A percentile compares a stretch with the other conserved stretches of the same genome.
Conservation (phyloP, 2,888 invertebrate species). For the Zelleria hepariella region DNA sequence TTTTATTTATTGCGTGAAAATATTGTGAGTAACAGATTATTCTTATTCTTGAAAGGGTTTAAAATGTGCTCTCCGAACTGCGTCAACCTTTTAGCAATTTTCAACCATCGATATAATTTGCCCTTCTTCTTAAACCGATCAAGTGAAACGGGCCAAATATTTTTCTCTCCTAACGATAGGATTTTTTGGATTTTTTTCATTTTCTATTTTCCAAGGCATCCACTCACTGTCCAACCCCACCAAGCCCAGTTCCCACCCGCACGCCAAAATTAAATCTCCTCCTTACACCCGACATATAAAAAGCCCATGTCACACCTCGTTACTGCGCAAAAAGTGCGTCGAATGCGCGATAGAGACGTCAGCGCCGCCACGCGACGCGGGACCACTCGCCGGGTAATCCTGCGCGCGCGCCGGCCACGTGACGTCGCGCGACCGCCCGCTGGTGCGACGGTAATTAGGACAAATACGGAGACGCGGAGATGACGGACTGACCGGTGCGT, state of each 20-base stretch:
- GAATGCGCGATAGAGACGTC: slow-evolving; percentile 39
- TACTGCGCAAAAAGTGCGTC: slow-evolving; percentile 38
- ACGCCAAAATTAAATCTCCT: too few species aligned
- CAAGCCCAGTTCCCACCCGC: background rate
- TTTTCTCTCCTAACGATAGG: too few species aligned
- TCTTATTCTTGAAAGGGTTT: too few species aligned
- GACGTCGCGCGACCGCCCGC: slow-evolving; percentile 27
- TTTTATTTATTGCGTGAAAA: too few species aligned
- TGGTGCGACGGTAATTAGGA: slow-evolving; percentile 33
- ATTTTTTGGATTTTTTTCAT: too few species aligned
- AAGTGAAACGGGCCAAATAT: too few species aligned
- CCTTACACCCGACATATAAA: slow-evolving; percentile 8
- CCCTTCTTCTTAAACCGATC: too few species aligned
- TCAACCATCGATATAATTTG: too few species aligned
- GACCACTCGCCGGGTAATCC: slow-evolving; percentile 43
- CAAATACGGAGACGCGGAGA: slow-evolving; percentile 20
- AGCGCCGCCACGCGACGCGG: slow-evolving; percentile 19
- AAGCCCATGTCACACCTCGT: slow-evolving; percentile 58
- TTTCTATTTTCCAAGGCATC: too few species aligned
- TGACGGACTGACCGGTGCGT: slow-evolving; percentile 16
- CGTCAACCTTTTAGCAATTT: too few species aligned
- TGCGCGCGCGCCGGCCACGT: slow-evolving; percentile 15
- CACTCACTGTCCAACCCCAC: background rate
- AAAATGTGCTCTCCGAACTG: too few species aligned
- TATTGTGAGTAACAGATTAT: too few species aligned